Evolutionary conservation across 2,888 invertebrate genomes (phyloP).

Genomic region (Dasysyrphus albostriatus): DNA sequence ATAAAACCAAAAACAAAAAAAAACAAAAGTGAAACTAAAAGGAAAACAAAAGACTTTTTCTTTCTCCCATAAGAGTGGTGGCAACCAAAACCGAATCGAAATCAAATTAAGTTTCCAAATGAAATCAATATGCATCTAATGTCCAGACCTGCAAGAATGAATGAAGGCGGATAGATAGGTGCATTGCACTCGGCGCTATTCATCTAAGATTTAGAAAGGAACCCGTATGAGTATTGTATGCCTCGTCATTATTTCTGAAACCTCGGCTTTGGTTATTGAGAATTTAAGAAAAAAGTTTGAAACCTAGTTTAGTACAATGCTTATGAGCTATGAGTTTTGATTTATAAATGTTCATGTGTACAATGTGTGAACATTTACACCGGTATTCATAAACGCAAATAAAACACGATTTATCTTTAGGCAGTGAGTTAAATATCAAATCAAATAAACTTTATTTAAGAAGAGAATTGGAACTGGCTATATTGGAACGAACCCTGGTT

Average conservation of each 20-base stretch:
- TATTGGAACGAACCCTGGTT: too few species aligned
- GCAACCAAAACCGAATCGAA: slow-evolving; percentile 37
- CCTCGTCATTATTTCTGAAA: slow-evolving; percentile 1
- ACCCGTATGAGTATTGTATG: not conserved
- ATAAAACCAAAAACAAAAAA: slow-evolving; percentile 8
- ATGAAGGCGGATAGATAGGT: not conserved
- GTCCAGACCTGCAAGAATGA: slow-evolving; percentile 37
- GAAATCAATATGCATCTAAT: slow-evolving; percentile 66
- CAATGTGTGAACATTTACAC: too few species aligned
- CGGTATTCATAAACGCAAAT: too few species aligned
- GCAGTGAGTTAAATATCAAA: too few species aligned
- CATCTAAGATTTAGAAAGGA: slow-evolving; percentile 43
- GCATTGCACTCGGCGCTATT: slow-evolving; percentile 39
- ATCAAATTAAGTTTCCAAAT: slow-evolving; percentile 59
- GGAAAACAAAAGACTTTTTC: slow-evolving; percentile 58
- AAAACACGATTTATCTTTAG: too few species aligned
- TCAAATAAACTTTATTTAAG: too few species aligned
- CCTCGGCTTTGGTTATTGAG: slow-evolving; percentile 8
- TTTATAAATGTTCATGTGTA: too few species aligned
- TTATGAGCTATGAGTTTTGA: too few species aligned
- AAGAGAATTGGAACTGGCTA: too few species aligned
- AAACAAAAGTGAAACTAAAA: slow-evolving; percentile 7
- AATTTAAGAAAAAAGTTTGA: too few species aligned
- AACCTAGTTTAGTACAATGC: too few species aligned
- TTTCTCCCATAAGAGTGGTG: slow-evolving; percentile 47